Evolutionary conservation across 2,113 vertebrate species (phyloP).

Genomic region (Neotoma lepida): DNA sequence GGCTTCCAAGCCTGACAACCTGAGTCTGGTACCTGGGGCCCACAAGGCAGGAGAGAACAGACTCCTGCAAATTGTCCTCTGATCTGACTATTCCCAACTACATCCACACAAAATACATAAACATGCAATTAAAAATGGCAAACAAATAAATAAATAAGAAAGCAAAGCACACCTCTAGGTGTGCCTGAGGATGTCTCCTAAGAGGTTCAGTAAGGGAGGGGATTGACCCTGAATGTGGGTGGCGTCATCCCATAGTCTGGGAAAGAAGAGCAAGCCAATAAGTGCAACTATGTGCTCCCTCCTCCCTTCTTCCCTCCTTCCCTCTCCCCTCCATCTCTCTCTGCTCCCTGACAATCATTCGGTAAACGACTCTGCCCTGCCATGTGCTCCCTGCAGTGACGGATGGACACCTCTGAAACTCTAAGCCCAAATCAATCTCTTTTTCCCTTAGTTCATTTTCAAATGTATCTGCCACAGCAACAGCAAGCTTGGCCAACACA

Average conservation of each 20-base stretch:
- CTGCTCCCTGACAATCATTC: background rate
- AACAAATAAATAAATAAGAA: background rate
- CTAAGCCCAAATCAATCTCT: background rate
- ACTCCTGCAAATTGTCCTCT: background rate
- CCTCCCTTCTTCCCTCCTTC: accelerated
- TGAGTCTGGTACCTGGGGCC: background rate
- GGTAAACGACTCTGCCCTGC: background rate
- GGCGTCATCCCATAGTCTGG: background rate
- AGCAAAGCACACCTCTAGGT: background rate
- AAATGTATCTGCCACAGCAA: background rate
- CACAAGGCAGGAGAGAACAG: background rate
- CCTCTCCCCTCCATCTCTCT: too few species aligned
- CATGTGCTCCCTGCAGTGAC: background rate
- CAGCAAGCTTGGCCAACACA: background rate
- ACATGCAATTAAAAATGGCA: background rate
- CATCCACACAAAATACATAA: background rate
- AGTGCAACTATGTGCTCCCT: background rate
- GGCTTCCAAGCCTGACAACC: background rate
- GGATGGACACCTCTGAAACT: background rate
- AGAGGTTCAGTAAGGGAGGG: background rate
- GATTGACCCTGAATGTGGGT: background rate
- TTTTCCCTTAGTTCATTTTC: background rate
- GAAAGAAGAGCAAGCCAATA: background rate
- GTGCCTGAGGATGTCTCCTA: background rate
- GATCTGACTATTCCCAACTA: background rate